phyloP scores from a whole-genome alignment of 2,888 invertebrate species.

The Stenichneumon culpator region DNA sequence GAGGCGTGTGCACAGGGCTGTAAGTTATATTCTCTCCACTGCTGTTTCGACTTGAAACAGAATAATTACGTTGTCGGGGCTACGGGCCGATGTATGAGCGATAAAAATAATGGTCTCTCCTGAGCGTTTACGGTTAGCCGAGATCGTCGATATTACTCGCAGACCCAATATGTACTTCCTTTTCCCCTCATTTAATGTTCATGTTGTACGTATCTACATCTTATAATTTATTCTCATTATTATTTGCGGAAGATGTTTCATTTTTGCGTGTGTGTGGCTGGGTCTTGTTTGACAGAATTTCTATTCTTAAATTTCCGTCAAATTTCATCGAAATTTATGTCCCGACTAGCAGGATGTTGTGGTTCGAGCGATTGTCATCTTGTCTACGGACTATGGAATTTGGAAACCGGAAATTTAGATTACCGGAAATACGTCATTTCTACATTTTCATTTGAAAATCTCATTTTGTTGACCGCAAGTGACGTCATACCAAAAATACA shows the following conservation, averaged over 20 bases:
- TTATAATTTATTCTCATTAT: conserved; percentile 21
- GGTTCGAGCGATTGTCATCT: too few relatives aligned
- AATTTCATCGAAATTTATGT: neutral
- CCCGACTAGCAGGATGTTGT: neutral
- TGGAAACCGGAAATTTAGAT: too few relatives aligned
- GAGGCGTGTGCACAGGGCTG: conserved; percentile 26
- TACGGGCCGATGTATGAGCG: conserved; percentile 47
- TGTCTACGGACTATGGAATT: too few relatives aligned
- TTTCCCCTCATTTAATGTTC: conserved; percentile 14
- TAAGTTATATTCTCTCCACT: conserved; percentile 38
- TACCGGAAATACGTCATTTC: too few relatives aligned
- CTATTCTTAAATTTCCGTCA: neutral
- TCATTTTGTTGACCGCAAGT: too few relatives aligned
- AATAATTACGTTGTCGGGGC: conserved; percentile 28
- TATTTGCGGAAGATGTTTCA: conserved; percentile 17
- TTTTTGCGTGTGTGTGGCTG: neutral
- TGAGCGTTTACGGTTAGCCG: conserved; percentile 5
- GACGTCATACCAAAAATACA: too few relatives aligned
- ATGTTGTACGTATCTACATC: neutral
- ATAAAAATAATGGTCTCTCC: conserved; percentile 64
- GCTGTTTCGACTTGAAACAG: conserved; percentile 7
- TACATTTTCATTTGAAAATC: too few relatives aligned
- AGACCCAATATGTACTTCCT: neutral
- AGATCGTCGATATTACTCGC: conserved; percentile 25
- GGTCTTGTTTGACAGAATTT: neutral